phyloP scores from a whole-genome alignment of 2,797 vertebrate species.

The Vespertilio murinus region DNA sequence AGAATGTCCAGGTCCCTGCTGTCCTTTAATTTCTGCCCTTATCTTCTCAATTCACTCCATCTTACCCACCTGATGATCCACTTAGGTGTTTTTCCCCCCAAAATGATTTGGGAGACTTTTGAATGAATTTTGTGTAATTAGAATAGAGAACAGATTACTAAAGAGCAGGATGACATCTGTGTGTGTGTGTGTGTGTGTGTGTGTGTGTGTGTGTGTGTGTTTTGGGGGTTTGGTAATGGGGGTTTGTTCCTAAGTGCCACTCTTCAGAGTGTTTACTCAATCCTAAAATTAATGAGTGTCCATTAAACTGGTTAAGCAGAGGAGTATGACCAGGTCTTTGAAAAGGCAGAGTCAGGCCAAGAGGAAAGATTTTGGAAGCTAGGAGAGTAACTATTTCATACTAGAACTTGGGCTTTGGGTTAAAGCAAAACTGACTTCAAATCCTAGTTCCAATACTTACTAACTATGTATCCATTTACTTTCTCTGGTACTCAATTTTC shows the following conservation, averaged over 20 bases:
- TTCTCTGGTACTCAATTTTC: neutral
- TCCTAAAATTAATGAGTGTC: neutral
- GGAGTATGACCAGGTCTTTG: neutral
- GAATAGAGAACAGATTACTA: neutral
- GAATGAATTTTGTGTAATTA: neutral
- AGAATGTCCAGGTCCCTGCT: neutral
- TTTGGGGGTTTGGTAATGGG: too few relatives aligned
- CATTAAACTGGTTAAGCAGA: neutral
- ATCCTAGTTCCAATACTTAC: neutral
- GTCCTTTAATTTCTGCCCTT: neutral
- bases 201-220: neutral
- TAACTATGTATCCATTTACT: neutral
- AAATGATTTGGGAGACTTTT: neutral
- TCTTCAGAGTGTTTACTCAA: neutral
- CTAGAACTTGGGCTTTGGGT: neutral
- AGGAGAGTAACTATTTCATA: neutral
- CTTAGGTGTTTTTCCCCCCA: neutral
- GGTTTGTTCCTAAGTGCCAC: neutral
- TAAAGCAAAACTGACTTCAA: neutral
- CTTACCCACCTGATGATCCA: neutral
- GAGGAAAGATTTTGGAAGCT: neutral
- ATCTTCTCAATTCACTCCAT: neutral
- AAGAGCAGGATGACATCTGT: neutral
- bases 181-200: neutral
- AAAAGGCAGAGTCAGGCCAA: neutral